Evolutionary conservation across 2,113 vertebrate genomes (phyloP).

Genomic region (Neofelis nebulosa): DNA sequence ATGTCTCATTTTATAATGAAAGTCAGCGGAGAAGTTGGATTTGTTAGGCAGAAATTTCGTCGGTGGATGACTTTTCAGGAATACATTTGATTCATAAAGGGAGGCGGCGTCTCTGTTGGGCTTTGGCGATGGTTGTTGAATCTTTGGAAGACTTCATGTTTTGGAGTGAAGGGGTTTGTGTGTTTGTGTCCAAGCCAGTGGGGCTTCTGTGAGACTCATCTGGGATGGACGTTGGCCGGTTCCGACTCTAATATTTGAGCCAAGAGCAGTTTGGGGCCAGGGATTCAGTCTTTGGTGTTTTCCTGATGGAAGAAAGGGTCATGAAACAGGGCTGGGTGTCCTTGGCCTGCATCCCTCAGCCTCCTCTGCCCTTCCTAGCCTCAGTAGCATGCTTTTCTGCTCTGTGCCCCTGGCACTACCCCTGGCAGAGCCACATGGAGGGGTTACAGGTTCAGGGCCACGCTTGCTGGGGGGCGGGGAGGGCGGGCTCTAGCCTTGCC

Average conservation of each 20-base stretch:
- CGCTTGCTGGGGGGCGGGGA: accelerated
- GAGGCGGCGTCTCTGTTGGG: background rate
- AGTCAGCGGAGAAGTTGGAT: background rate
- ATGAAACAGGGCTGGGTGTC: constrained; percentile 39
- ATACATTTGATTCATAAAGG: background rate
- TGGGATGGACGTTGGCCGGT: constrained; percentile 19
- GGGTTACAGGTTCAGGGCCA: background rate
- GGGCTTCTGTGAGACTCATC: constrained; percentile 46
- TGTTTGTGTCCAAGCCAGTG: constrained; percentile 38
- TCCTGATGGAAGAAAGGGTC: constrained; percentile 58
- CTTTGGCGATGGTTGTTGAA: background rate
- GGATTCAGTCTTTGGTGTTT: constrained; percentile 50
- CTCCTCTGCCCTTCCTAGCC: background rate
- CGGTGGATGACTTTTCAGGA: constrained; percentile 40
- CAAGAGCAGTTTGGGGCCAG: constrained; percentile 31
- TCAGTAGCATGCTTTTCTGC: background rate
- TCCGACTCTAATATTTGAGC: constrained; percentile 31
- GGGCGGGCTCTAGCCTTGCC: background rate
- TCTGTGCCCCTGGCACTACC: background rate
- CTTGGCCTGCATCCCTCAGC: background rate
- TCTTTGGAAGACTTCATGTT: background rate
- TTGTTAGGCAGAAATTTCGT: constrained; percentile 22
- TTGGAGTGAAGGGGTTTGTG: background rate
- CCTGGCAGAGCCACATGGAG: background rate
- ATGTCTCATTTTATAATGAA: background rate